Percentiles rank a stretch among this genome's conserved stretches.
phyloP scores from a whole-genome alignment of 2,888 invertebrate species.

The Oxyteleia sp. region DNA sequence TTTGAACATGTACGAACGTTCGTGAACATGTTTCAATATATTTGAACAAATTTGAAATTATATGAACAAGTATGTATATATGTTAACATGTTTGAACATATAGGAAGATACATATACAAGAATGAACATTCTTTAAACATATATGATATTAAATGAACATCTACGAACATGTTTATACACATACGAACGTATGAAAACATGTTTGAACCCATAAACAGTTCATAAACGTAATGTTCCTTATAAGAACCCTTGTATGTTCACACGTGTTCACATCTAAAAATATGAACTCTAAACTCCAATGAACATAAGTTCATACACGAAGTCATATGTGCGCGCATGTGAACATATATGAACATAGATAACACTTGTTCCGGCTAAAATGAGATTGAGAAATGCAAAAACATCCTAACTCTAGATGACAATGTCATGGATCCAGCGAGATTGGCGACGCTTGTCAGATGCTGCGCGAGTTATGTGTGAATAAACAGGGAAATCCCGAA shows the following conservation, averaged over 20 bases:
- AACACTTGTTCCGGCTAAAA: constrained; percentile 15
- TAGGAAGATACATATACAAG: background rate
- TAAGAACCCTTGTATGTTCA: background rate
- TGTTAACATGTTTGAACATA: background rate
- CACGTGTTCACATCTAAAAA: background rate
- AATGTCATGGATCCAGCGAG: constrained; percentile 62
- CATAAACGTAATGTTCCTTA: too few relatives aligned
- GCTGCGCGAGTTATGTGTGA: constrained; percentile 4
- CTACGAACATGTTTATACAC: background rate
- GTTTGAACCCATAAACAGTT: background rate
- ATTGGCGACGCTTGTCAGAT: constrained; percentile 37
- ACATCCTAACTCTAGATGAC: constrained; percentile 43
- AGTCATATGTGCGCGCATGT: constrained; percentile 14
- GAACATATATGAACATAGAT: constrained; percentile 4
- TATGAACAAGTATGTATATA: background rate
- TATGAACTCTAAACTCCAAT: background rate
- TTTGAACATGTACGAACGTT: background rate
- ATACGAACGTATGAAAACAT: background rate
- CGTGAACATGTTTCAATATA: background rate
- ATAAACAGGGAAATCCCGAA: background rate
- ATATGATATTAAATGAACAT: too few relatives aligned
- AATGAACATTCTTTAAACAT: background rate
- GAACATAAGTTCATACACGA: background rate
- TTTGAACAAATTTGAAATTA: background rate
- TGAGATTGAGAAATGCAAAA: constrained; percentile 44